A percentile compares a stretch with the other conserved stretches of the same genome.
Evolutionary conservation across 2,888 invertebrate species (phyloP).

Genomic region (Stenchaetothrips biformis): DNA sequence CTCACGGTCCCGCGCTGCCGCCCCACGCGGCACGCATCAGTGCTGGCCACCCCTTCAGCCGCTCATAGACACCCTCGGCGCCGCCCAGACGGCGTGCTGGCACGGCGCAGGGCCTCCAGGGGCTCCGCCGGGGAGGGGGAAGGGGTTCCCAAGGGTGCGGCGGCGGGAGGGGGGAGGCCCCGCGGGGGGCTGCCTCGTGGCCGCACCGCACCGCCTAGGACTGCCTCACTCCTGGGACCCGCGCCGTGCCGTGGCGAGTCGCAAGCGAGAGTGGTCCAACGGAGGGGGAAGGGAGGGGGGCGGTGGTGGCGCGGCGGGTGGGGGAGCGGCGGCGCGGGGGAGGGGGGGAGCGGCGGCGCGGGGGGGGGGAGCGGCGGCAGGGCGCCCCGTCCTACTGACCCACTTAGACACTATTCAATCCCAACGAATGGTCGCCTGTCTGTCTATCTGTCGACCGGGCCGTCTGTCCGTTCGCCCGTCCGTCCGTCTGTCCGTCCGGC

Average conservation of each 20-base stretch:
- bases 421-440: slow-evolving; percentile 11
- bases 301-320: slow-evolving; percentile 71
- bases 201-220: slow-evolving; percentile 25
- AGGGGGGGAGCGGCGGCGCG: slow-evolving; percentile 61
- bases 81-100: neutral
- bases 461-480: neutral
- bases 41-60: neutral
- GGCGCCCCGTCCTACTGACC: slow-evolving; percentile 38
- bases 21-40: neutral
- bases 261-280: slow-evolving; percentile 39
- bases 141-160: neutral
- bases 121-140: neutral
- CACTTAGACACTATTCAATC: slow-evolving; percentile 32
- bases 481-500: neutral
- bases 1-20: neutral
- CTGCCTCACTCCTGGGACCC: slow-evolving; percentile 35
- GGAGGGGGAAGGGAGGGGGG: slow-evolving; percentile 41
- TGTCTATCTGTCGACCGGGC: neutral
- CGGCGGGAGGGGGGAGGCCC: slow-evolving; percentile 46
- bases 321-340: slow-evolving; percentile 45
- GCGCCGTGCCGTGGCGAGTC: slow-evolving; percentile 40
- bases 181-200: slow-evolving; percentile 39
- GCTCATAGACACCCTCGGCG: neutral
- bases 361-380: slow-evolving; percentile 43
- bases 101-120: neutral